These are phyloP conservation scores for Volucella inflata DNA, from an alignment of 2,888 invertebrate genomes.

Conservation along the genomic window DNA sequence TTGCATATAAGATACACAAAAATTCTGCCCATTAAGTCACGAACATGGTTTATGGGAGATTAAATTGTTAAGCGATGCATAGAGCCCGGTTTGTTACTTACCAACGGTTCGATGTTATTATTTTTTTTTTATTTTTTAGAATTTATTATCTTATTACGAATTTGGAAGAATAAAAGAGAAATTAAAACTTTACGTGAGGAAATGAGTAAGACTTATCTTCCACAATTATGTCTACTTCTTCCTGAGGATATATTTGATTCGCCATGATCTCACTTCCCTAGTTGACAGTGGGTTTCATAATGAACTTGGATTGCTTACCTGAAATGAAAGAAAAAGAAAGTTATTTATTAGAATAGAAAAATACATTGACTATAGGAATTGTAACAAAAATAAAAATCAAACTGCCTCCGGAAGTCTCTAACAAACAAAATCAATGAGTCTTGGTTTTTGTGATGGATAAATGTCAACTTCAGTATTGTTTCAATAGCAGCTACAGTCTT, in stretches of 20 bases:
- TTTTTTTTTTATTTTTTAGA: constrained; percentile 24
- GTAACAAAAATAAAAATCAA: not conserved
- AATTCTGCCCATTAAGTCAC: constrained; percentile 60
- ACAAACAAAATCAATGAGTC: too few relatives aligned
- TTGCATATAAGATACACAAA: constrained; percentile 10
- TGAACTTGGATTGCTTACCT: constrained; percentile 56
- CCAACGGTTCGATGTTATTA: not conserved
- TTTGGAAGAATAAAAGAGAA: too few relatives aligned
- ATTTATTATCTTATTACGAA: constrained; percentile 10
- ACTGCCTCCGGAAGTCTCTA: too few relatives aligned
- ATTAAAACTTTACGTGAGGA: constrained; percentile 40
- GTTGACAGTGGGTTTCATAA: constrained; percentile 3
- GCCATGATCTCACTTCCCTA: constrained; percentile 12
- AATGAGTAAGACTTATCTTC: constrained; percentile 5
- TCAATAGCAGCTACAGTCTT: too few relatives aligned
- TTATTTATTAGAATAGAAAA: constrained; percentile 18
- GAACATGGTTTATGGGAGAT: constrained; percentile 63
- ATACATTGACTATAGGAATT: constrained; percentile 15
- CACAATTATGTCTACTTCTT: not conserved
- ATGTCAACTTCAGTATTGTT: too few relatives aligned
- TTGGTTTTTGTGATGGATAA: too few relatives aligned
- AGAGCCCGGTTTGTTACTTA: constrained; percentile 29
- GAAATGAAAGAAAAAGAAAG: constrained; percentile 42
- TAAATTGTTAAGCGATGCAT: constrained; percentile 69
- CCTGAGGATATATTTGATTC: constrained; percentile 15